phyloP scores from a whole-genome alignment of 2,888 invertebrate genomes.

The Unio delphinus region DNA sequence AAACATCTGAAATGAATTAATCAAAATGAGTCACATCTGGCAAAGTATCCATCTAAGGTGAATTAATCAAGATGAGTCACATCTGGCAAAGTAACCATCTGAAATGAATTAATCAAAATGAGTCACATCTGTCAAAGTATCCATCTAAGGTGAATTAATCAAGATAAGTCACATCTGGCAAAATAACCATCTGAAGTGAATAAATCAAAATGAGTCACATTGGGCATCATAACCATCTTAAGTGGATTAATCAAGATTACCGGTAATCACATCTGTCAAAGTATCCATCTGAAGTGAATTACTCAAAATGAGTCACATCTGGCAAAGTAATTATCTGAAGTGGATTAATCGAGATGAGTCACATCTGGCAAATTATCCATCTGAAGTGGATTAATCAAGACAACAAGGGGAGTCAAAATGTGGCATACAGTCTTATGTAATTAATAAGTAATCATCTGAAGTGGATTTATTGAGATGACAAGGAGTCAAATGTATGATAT shows the following conservation, averaged over 20 bases:
- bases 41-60: neutral
- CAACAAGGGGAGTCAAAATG: too few species aligned
- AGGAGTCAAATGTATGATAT: too few species aligned
- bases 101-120: too few species aligned
- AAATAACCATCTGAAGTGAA: constrained; percentile 40
- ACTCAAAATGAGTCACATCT: constrained; percentile 3
- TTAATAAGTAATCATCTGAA: too few species aligned
- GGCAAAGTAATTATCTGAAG: constrained; percentile 48
- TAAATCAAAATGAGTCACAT: neutral
- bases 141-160: constrained; percentile 27
- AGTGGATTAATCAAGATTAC: too few species aligned
- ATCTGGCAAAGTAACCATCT: neutral
- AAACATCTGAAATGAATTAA: neutral
- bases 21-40: neutral
- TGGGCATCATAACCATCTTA: neutral
- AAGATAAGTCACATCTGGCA: constrained; percentile 23
- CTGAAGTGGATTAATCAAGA: too few species aligned
- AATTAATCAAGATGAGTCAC: neutral
- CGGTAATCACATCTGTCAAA: constrained; percentile 35
- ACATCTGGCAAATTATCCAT: neutral
- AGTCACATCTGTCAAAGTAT: constrained; percentile 38
- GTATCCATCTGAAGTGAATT: constrained; percentile 25
- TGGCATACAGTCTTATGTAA: too few species aligned
- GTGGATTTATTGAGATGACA: too few species aligned
- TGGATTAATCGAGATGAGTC: neutral